Conservation (phyloP, 2,888 invertebrate species). For the Synergus umbraculus region DNA sequence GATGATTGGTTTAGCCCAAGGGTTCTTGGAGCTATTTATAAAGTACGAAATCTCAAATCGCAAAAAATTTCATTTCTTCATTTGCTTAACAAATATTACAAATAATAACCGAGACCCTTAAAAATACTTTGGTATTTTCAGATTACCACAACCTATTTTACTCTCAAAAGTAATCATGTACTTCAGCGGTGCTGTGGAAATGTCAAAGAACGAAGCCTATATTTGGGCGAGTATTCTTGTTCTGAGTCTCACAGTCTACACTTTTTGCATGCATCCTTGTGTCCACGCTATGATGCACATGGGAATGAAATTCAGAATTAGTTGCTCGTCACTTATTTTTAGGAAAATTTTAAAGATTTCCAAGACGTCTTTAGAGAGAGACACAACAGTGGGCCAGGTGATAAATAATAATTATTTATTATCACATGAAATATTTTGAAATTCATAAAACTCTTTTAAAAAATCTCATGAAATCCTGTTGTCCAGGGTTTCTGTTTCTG, state of each 20-base stretch:
- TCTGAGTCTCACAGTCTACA: conserved; percentile 57
- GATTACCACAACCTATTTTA: conserved; percentile 70
- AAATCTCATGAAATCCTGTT: too few species aligned
- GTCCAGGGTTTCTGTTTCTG: too few species aligned
- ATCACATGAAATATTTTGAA: too few species aligned
- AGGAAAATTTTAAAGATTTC: conserved; percentile 87
- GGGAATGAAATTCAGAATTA: conserved; percentile 83
- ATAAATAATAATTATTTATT: conserved; percentile 18
- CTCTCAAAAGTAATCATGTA: conserved; percentile 65
- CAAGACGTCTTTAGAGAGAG: conserved; percentile 83
- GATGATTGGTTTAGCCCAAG: conserved; percentile 80
- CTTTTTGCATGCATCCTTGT: conserved; percentile 66
- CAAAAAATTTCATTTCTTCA: too few species aligned
- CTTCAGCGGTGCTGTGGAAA: conserved; percentile 56
- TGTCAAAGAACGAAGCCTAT: conserved; percentile 72
- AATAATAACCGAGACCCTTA: too few species aligned
- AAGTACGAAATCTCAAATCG: background rate
- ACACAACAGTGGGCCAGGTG: conserved; percentile 86
- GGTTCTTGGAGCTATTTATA: background rate
- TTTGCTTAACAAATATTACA: too few species aligned
- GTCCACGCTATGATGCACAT: conserved; percentile 83
- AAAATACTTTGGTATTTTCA: conserved; percentile 51
- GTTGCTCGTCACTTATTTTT: conserved; percentile 85
- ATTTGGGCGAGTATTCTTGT: conserved; percentile 76
- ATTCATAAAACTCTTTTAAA: too few species aligned